Percentiles rank a stretch among this genome's conserved stretches.
Conservation (phyloP, 2,797 vertebrate genomes). For the Erithacus rubecula region DNA sequence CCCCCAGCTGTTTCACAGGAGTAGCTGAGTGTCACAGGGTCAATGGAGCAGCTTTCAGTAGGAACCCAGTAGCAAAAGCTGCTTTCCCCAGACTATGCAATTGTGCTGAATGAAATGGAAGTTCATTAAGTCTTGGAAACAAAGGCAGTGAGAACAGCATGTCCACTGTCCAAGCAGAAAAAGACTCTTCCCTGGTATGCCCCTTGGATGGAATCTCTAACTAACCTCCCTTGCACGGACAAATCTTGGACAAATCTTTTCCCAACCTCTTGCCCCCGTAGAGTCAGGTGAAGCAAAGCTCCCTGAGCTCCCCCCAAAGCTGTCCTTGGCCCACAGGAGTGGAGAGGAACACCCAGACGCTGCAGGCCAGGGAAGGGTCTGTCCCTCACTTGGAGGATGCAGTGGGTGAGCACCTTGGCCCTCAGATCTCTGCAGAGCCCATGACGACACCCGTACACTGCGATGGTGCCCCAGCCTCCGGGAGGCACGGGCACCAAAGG, state of each 20-base stretch:
- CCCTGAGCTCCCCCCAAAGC: background rate
- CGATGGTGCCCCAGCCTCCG: conserved; percentile 28
- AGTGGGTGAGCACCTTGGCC: conserved; percentile 65
- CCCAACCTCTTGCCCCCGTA: background rate
- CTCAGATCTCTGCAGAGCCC: conserved; percentile 53
- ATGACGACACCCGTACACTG: conserved; percentile 57
- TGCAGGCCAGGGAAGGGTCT: conserved; percentile 54
- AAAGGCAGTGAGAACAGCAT: background rate
- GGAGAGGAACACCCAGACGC: conserved; percentile 32
- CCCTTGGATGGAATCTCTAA: background rate
- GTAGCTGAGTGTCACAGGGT: background rate
- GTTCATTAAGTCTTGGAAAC: background rate
- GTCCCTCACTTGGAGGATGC: conserved; percentile 57
- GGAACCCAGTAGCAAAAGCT: background rate
- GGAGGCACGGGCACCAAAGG: conserved; percentile 35
- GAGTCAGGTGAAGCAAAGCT: background rate
- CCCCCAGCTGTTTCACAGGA: background rate
- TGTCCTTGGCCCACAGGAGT: conserved; percentile 63
- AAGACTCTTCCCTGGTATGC: background rate
- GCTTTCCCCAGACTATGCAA: background rate
- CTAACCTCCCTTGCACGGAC: background rate
- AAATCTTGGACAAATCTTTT: background rate
- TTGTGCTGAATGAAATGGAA: background rate
- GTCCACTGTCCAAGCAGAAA: background rate
- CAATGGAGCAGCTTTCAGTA: background rate